Evolutionary conservation across 1,140 invertebrate species (phyloP).

Genomic region (Solenopsis fugax): DNA sequence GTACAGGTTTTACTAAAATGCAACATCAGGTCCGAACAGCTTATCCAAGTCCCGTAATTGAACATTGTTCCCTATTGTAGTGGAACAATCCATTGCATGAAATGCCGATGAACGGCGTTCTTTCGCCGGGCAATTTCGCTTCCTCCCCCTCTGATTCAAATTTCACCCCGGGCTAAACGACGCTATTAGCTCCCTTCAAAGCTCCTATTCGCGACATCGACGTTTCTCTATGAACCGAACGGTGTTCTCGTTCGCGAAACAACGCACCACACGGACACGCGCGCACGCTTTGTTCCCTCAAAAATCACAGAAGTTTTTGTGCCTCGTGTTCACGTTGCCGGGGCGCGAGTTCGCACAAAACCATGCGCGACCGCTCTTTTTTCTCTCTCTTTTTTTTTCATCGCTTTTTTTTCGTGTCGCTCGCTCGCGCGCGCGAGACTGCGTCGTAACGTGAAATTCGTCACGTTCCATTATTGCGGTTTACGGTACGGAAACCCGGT

Average conservation of each 20-base stretch:
- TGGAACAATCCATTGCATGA: conserved; percentile 26
- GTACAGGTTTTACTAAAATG: conserved; percentile 2
- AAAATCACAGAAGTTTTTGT: conserved; percentile 63
- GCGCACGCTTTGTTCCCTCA: conserved; percentile 51
- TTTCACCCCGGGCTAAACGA: conserved; percentile 42
- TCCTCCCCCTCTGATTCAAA: conserved; percentile 34
- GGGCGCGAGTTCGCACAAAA: conserved; percentile 33
- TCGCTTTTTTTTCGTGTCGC: conserved; percentile 9
- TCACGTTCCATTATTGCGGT: conserved; percentile 61
- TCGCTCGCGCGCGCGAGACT: not conserved
- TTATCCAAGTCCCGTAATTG: conserved; percentile 46
- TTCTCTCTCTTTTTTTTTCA: conserved; percentile 5
- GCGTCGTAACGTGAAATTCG: conserved; percentile 48
- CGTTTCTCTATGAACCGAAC: conserved; percentile 50
- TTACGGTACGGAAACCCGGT: conserved; percentile 28
- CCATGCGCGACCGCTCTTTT: conserved; percentile 37
- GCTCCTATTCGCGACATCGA: conserved; percentile 55
- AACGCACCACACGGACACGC: conserved; percentile 2
- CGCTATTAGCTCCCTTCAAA: conserved; percentile 56
- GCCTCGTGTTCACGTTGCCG: conserved; percentile 33
- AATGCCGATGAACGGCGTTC: conserved; percentile 45
- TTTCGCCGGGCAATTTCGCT: conserved; percentile 53
- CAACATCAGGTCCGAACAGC: conserved; percentile 21
- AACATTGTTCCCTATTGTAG: conserved; percentile 34
- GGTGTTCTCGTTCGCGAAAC: conserved; percentile 46